Evolutionary conservation across 1,140 invertebrate species (phyloP), one percentile per base, ranked within the genome.

Genomic region (Branchinecta lynchi): DNA sequence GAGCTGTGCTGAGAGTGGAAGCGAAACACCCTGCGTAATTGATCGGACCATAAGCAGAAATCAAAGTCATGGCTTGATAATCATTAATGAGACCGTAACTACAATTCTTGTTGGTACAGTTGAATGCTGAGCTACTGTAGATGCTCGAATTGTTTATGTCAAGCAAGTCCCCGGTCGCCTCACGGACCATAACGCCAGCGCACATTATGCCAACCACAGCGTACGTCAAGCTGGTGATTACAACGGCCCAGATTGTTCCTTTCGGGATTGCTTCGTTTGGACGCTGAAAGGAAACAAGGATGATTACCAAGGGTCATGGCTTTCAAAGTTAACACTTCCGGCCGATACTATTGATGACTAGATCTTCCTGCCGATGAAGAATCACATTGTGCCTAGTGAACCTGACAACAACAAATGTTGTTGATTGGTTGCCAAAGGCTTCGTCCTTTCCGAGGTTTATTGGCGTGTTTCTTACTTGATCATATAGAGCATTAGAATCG

Each of bases 1-100:
- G 75, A 17, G 84, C 84, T 15, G 83, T 84, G n/a, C 81, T 83
- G 0, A 85, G 72, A 7, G 84, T 84, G 17, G 84, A 83, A 20
- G 84, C 81, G 72, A 85, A 82, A 60, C 85, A 82, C 20, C 84
- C 84, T 60, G 81, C 82, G 75, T 95, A 96, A 73, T 98, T 96
- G 0, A 99, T 81, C 0, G 91, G 90, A 7, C 90, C 90, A 86
- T 89, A 96, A 0, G 84, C 82, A 6, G 93, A 93, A 80, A 93
- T 89, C 70, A 91, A 80, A 78, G 95, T 90, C 90, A 98, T 96
- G 68, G 92, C 85, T 85, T 90, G 72, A 15, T 75, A 73, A 44
- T 73, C 68, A 67, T 70, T 69, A 32, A 17, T 66, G 66, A 67
- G 71, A 43, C 66, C 45, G 20, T 43, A 20, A 51, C 60, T 43